A percentile compares a stretch with the other conserved stretches of the same genome.
Evolutionary conservation across 2,113 vertebrate species (phyloP).

Genomic region (Himantopus leucocephalus): DNA sequence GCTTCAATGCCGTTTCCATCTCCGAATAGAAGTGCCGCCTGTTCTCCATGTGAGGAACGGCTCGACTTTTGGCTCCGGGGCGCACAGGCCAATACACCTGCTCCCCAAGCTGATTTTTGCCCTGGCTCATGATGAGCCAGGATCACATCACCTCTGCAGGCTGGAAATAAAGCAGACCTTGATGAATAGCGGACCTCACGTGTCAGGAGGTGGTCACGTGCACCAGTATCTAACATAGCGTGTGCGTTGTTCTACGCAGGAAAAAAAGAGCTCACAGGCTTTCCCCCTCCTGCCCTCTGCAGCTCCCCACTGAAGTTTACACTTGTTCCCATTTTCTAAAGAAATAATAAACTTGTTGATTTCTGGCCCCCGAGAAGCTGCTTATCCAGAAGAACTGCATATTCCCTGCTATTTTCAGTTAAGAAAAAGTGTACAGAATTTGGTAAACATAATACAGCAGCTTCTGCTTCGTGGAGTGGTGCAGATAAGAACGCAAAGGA

Average conservation of each 20-base stretch:
- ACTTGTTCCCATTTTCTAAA: not conserved
- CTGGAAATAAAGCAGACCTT: not conserved
- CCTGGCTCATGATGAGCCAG: not conserved
- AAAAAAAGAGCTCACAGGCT: not conserved
- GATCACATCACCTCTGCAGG: not conserved
- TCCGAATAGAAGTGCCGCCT: not conserved
- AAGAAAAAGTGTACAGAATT: not conserved
- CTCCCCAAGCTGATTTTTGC: not conserved
- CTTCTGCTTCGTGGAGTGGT: not conserved
- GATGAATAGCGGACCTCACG: not conserved
- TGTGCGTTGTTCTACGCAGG: fast-evolving
- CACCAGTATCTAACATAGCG: not conserved
- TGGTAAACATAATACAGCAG: not conserved
- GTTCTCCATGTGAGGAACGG: fast-evolving
- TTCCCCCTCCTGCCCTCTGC: not conserved
- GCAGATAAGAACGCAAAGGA: not conserved
- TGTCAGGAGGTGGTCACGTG: not conserved
- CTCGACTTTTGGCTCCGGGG: not conserved
- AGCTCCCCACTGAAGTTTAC: not conserved
- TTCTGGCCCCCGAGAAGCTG: not conserved
- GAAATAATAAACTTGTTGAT: not conserved
- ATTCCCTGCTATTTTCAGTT: not conserved
- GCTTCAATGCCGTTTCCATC: not conserved
- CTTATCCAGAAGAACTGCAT: not conserved
- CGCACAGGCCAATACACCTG: not conserved